Conservation (phyloP, 1,140 invertebrate species). For the Coptotermes formosanus region DNA sequence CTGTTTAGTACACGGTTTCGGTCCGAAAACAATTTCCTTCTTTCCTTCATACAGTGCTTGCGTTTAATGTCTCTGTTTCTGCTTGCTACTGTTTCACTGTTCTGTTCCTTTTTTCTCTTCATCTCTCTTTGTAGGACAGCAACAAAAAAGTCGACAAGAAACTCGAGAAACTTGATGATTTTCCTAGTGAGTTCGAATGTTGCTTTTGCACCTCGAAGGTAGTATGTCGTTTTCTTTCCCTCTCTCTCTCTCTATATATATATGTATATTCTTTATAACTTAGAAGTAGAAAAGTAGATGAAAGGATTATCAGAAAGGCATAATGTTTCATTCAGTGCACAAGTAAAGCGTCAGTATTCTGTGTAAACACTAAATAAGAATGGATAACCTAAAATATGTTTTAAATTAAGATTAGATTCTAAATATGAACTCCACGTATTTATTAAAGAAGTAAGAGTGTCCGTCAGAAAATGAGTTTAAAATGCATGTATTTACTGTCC, state of each 20-base stretch:
- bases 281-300: neutral
- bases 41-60: neutral
- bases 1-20: too few species aligned
- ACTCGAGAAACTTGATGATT: constrained; percentile 70
- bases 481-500: too few species aligned
- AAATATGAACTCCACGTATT: too few species aligned
- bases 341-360: too few species aligned
- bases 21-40: too few species aligned
- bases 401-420: too few species aligned
- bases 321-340: neutral
- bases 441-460: too few species aligned
- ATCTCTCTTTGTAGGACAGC: constrained; percentile 56
- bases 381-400: too few species aligned
- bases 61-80: neutral
- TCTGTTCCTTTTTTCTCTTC: constrained; percentile 32
- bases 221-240: constrained; percentile 45
- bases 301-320: neutral
- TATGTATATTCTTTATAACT: neutral
- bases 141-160: constrained; percentile 67
- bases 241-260: neutral
- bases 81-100: neutral
- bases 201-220: constrained; percentile 94
- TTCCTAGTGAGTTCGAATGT: constrained; percentile 92
- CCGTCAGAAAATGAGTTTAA: too few species aligned
- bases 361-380: too few species aligned